Evolutionary conservation across 2,888 invertebrate species (phyloP).

Genomic region (Rhyacophila evoluta): DNA sequence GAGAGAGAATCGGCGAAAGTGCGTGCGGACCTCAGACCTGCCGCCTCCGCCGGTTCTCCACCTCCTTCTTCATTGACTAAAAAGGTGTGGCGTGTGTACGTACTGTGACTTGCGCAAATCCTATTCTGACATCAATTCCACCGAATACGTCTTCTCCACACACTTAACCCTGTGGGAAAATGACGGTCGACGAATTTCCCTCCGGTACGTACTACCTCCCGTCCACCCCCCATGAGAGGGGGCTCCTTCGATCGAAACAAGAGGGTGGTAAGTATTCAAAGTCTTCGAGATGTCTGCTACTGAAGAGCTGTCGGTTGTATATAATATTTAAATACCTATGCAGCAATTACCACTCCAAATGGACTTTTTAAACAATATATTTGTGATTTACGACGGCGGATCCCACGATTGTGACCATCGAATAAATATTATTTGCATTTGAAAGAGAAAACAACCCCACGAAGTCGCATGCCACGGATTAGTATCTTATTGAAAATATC

Average conservation of each 20-base stretch:
- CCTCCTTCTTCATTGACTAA: constrained; percentile 13
- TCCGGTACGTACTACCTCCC: background rate
- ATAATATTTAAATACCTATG: too few species aligned
- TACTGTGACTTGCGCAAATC: constrained; percentile 31
- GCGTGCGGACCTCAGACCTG: constrained; percentile 44
- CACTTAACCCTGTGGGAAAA: constrained; percentile 24
- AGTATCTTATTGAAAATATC: too few species aligned
- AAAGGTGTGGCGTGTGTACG: constrained; percentile 33
- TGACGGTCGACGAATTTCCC: constrained; percentile 14
- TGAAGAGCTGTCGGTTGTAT: background rate
- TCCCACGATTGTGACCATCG: too few species aligned
- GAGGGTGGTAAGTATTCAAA: background rate
- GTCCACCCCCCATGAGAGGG: constrained; percentile 33
- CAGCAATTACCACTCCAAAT: too few species aligned
- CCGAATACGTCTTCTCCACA: constrained; percentile 22
- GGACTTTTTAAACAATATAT: too few species aligned
- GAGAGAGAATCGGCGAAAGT: constrained; percentile 45
- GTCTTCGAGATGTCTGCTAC: background rate
- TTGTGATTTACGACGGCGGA: too few species aligned
- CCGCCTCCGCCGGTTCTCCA: constrained; percentile 25
- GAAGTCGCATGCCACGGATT: too few species aligned
- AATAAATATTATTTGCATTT: too few species aligned
- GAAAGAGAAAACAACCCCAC: too few species aligned
- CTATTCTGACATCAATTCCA: constrained; percentile 12
- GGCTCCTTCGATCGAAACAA: background rate